Evolutionary conservation across 2,888 invertebrate species (phyloP).

Genomic region (Lasioglossum villosulum): DNA sequence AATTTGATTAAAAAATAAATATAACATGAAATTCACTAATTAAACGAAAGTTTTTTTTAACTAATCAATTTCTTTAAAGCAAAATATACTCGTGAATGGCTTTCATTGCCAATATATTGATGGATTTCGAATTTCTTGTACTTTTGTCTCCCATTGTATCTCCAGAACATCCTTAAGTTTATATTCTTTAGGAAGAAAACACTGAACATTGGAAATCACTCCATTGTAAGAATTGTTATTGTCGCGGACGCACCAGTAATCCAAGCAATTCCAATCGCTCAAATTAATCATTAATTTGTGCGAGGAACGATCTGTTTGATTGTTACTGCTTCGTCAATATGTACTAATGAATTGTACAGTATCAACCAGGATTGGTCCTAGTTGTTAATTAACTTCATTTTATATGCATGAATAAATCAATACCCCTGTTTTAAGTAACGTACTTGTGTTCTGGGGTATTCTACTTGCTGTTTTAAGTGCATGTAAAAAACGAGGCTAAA

Average conservation of each 20-base stretch:
- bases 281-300: background rate
- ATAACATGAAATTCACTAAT: too few relatives aligned
- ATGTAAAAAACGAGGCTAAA: background rate
- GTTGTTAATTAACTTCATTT: background rate
- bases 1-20: too few relatives aligned
- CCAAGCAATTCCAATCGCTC: background rate
- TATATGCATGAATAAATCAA: background rate
- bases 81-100: too few relatives aligned
- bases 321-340: too few relatives aligned
- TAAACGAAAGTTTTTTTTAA: too few relatives aligned
- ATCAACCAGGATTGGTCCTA: background rate
- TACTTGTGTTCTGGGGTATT: too few relatives aligned
- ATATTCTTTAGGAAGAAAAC: background rate
- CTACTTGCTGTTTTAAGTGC: background rate
- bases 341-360: background rate
- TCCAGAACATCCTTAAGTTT: too few relatives aligned
- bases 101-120: too few relatives aligned
- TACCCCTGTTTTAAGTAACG: background rate
- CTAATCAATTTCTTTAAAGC: too few relatives aligned
- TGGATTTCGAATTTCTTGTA: too few relatives aligned
- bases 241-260: background rate
- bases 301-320: background rate
- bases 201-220: background rate
- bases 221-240: background rate
- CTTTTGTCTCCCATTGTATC: too few relatives aligned